These are phyloP conservation scores for Podargus strigoides DNA, from an alignment of 2,797 vertebrate genomes.

Conservation along the genomic window DNA sequence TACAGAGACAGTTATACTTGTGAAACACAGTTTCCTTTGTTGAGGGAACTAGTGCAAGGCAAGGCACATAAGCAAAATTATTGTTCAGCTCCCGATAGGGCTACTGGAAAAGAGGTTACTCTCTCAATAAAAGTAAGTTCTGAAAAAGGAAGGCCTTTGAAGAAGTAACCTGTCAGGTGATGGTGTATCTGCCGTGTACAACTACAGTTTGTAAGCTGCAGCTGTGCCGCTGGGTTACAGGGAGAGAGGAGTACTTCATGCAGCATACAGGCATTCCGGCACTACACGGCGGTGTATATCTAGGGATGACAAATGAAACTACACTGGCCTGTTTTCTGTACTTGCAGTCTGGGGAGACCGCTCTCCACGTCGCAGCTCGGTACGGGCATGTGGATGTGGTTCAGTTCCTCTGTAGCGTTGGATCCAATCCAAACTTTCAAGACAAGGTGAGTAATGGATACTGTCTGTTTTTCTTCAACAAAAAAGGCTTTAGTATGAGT, in stretches of 20 bases:
- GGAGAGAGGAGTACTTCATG: not conserved
- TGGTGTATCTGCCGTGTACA: rapidly evolving
- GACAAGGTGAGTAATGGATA: slow-evolving; percentile 83
- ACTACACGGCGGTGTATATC: rapidly evolving
- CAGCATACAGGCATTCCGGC: not conserved
- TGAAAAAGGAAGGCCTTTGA: not conserved
- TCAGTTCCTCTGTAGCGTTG: slow-evolving; percentile 88
- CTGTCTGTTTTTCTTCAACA: not conserved
- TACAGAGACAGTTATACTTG: not conserved
- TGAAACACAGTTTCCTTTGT: not conserved
- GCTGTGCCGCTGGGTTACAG: rapidly evolving
- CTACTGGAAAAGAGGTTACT: not conserved
- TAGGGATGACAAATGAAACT: not conserved
- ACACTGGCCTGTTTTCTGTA: not conserved
- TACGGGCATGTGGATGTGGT: slow-evolving; percentile 96
- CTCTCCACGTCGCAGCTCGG: slow-evolving; percentile 92
- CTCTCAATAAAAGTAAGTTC: not conserved
- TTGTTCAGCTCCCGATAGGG: not conserved
- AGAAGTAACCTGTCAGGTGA: not conserved
- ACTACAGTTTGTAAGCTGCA: not conserved
- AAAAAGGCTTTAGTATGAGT: not conserved
- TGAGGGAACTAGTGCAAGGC: not conserved
- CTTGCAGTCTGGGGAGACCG: slow-evolving; percentile 91
- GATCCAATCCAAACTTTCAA: slow-evolving; percentile 87
- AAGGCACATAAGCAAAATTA: not conserved